A percentile compares a stretch with the other conserved stretches of the same genome.
Conservation (phyloP, 2,888 invertebrate genomes). For the Drosophila robusta region DNA sequence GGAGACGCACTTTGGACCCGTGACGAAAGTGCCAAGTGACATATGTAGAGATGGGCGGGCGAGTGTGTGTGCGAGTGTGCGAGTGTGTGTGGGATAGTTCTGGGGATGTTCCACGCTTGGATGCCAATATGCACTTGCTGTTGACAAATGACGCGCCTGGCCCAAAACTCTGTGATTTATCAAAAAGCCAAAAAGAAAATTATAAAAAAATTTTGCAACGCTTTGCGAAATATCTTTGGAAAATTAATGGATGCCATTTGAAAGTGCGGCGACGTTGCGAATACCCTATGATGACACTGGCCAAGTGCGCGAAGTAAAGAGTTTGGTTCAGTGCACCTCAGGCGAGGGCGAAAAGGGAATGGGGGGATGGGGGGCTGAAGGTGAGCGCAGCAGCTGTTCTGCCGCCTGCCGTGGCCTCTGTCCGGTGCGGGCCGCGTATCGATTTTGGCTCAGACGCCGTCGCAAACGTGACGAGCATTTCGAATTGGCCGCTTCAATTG, state of each 20-base stretch:
- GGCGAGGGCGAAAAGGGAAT: not conserved
- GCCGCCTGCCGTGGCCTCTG: conserved; percentile 36
- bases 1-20: conserved; percentile 40
- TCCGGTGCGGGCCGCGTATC: conserved; percentile 51
- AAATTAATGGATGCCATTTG: conserved; percentile 57
- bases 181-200: conserved; percentile 55
- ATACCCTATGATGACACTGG: not conserved
- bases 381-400: conserved; percentile 43
- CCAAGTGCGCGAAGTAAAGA: conserved; percentile 34
- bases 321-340: conserved; percentile 56
- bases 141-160: conserved; percentile 70
- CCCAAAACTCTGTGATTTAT: conserved; percentile 65
- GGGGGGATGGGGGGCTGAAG: not conserved
- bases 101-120: conserved; percentile 50
- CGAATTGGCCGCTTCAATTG: conserved; percentile 28
- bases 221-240: conserved; percentile 47
- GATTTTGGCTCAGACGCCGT: conserved; percentile 70
- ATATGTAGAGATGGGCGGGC: conserved; percentile 40
- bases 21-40: conserved; percentile 69
- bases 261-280: conserved; percentile 4
- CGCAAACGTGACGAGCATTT: conserved; percentile 71
- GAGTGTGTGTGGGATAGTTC: conserved; percentile 22
- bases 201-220: conserved; percentile 51
- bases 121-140: conserved; percentile 48
- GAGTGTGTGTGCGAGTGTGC: not conserved